Percentiles rank a stretch among this genome's conserved stretches.
Evolutionary conservation across 2,113 vertebrate genomes (phyloP).

Genomic region (Blennius ocellaris): DNA sequence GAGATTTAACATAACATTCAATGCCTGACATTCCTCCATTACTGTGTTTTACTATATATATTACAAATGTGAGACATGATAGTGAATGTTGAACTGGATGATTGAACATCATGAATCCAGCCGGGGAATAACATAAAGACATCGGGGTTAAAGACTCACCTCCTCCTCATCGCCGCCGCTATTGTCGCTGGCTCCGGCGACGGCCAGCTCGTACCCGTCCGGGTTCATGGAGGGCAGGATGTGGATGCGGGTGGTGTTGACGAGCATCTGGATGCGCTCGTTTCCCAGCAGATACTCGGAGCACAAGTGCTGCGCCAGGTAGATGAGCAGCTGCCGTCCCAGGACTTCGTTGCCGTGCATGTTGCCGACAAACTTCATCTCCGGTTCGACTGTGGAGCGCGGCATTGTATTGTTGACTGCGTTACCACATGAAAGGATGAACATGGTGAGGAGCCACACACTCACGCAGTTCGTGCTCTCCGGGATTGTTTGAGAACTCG

Average conservation of each 20-base stretch:
- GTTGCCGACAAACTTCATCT: conserved; percentile 93
- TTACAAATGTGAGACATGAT: too few species aligned
- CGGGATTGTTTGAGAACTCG: conserved; percentile 93
- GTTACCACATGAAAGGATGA: not conserved
- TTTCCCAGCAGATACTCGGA: conserved; percentile 90
- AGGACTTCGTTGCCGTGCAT: conserved; percentile 94
- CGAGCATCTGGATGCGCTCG: conserved; percentile 86
- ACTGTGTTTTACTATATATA: too few species aligned
- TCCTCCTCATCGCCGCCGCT: conserved; percentile 59
- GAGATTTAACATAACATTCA: too few species aligned
- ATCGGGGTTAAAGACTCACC: conserved; percentile 56
- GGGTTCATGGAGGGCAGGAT: conserved; percentile 96
- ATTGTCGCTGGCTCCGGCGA: conserved; percentile 80
- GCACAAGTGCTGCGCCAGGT: conserved; percentile 92
- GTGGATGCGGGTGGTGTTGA: conserved; percentile 94
- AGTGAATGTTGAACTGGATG: too few species aligned
- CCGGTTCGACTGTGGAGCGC: conserved; percentile 89
- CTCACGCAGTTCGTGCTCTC: conserved; percentile 92
- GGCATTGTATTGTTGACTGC: conserved; percentile 14
- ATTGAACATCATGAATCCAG: too few species aligned
- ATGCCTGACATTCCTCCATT: too few species aligned
- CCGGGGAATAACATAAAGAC: too few species aligned
- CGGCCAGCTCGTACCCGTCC: conserved; percentile 92
- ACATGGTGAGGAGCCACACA: conserved; percentile 23
- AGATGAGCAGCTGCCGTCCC: conserved; percentile 91